Evolutionary conservation across 2,888 invertebrate species (phyloP), one percentile per base, ranked within the genome.

Genomic region (Euclidia mi): DNA sequence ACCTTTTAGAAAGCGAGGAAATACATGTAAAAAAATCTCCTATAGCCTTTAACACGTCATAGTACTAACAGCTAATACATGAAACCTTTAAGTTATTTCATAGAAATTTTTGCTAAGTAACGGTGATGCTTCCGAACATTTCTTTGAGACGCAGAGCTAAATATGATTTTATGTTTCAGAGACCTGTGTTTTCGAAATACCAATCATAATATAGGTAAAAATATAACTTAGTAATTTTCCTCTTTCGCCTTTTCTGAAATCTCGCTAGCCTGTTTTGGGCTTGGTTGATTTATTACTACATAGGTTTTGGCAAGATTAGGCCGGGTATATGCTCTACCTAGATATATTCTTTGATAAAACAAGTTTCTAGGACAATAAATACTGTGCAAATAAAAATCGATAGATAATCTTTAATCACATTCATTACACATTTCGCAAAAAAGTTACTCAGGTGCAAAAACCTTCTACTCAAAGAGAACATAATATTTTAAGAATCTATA

Each of bases 1-100:
- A 49, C 41, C 15, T 57, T 65, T 51, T 46, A 52, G 14, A 50
- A 50, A 47, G 20, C 42, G 10, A 42, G 20, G 28, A 73, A 60
- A 70, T 56, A 59, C 53, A 70, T 57, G 48, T 53, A 25, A 47
- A 69, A 74, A 65, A 37, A 43, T 25, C 41, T 41, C 28, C 42
- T 10, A 10, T 6, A 44, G 71, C 43, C 53, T 51, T 60, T 56
- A 53, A 17, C 44, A 70, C 48, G 37, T 53, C 44, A 55, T 29
- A 42, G 10, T 44, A 38, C 37, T 34, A 37, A 29, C 17, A 59
- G 18, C 34, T 52, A 59, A 62, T 69, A 49, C 59, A 57, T 50
- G 31, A 48, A 29, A 18, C 45, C 25, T 53, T 52, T 28, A 53
- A 55, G 25, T 45, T 62, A 51, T 66, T 71, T 75, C 47, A 41